Percentiles rank a stretch among this genome's conserved stretches.
Conservation (phyloP, 1,140 invertebrate genomes). For the Wiebesia pumilae region DNA sequence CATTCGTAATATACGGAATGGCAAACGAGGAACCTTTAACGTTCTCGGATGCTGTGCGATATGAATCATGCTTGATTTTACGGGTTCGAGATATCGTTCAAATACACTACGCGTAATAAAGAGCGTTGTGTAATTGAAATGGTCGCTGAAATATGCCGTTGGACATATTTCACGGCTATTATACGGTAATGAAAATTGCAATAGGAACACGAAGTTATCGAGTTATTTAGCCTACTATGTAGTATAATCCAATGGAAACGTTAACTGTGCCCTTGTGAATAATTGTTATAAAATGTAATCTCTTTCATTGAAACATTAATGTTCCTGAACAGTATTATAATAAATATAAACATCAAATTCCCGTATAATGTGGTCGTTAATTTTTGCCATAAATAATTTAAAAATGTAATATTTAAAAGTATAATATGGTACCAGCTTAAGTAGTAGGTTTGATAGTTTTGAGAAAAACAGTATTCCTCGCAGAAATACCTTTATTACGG, state of each 20-base stretch:
- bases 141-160: neutral
- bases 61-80: slow-evolving; percentile 21
- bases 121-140: slow-evolving; percentile 17
- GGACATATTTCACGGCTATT: neutral
- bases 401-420: neutral
- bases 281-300: neutral
- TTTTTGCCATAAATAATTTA: neutral
- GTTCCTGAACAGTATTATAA: neutral
- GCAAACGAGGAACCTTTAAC: slow-evolving; percentile 3
- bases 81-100: neutral
- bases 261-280: neutral
- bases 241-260: no score
- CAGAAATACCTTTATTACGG: no score
- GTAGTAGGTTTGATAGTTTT: neutral
- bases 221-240: neutral
- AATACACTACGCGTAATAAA: slow-evolving; percentile 9
- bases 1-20: slow-evolving; percentile 18
- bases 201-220: neutral
- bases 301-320: neutral
- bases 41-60: neutral
- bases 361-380: neutral
- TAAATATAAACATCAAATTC: neutral
- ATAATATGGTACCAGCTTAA: neutral
- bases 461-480: no score
- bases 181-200: neutral